phyloP scores from a whole-genome alignment of 2,888 invertebrate species.

The Melanargia galathea region DNA sequence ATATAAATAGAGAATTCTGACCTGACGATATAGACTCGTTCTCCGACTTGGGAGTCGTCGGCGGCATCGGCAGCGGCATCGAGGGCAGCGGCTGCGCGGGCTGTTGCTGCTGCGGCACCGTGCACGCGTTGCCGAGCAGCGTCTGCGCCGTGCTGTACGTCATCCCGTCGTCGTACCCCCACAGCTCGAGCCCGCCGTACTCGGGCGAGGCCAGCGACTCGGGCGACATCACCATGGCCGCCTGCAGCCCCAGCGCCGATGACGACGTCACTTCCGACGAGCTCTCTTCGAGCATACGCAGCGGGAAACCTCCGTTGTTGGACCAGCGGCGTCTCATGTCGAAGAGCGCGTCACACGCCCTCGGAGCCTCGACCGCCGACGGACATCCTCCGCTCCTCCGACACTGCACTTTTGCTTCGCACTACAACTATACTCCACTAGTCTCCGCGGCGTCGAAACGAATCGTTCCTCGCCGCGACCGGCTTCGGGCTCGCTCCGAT shows the following conservation, averaged over 20 bases:
- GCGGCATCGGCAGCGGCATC: constrained; percentile 77
- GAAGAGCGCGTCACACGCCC: constrained; percentile 75
- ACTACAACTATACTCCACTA: constrained; percentile 74
- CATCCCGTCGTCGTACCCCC: constrained; percentile 86
- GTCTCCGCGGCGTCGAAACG: constrained; percentile 63
- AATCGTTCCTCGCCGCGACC: constrained; percentile 62
- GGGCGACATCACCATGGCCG: constrained; percentile 89
- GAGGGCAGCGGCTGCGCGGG: constrained; percentile 80
- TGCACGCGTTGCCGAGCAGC: constrained; percentile 74
- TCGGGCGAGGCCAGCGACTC: constrained; percentile 89
- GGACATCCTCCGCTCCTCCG: constrained; percentile 76
- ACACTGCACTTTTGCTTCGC: constrained; percentile 78
- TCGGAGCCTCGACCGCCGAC: constrained; percentile 63
- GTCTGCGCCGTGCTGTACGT: constrained; percentile 72
- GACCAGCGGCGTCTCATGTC: constrained; percentile 91
- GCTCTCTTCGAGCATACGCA: constrained; percentile 87
- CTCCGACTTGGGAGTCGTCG: constrained; percentile 79
- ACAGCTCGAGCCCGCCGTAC: constrained; percentile 90
- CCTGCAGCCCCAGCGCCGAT: constrained; percentile 86
- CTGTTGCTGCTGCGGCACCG: constrained; percentile 72
- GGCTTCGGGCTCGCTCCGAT: constrained; percentile 56
- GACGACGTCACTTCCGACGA: constrained; percentile 90
- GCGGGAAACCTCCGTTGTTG: constrained; percentile 87
- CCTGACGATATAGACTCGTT: constrained; percentile 81
- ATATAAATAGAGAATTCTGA: constrained; percentile 49